These are phyloP conservation scores for Eupithecia subfuscata DNA, from an alignment of 2,888 invertebrate species.

Conservation along the genomic window DNA sequence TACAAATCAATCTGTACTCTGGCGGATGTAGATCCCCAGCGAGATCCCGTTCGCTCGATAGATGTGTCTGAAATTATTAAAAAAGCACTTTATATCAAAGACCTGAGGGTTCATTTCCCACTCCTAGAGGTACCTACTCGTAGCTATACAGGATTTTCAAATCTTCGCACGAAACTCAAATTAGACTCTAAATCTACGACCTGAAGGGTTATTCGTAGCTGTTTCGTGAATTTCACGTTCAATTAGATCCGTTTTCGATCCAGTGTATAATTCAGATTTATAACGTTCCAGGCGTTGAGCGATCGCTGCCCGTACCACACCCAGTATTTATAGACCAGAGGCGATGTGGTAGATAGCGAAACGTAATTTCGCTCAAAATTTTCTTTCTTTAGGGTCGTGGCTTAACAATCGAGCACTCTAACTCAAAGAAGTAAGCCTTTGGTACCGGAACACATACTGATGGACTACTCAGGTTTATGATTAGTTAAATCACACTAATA, in stretches of 20 bases:
- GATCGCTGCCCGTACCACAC: slow-evolving; percentile 2
- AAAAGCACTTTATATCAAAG: slow-evolving; percentile 6
- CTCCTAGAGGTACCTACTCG: background rate
- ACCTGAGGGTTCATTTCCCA: slow-evolving; percentile 1
- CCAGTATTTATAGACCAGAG: background rate
- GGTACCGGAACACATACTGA: no score
- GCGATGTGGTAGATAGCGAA: background rate
- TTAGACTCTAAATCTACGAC: slow-evolving; percentile 6
- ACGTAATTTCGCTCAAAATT: background rate
- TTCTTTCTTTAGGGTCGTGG: background rate
- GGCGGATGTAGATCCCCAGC: background rate
- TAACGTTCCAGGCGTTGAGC: slow-evolving; percentile 5
- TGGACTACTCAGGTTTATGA: no score
- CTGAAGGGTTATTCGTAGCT: slow-evolving; percentile 17
- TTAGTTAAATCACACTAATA: no score
- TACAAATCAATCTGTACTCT: background rate
- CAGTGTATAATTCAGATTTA: slow-evolving; percentile 15
- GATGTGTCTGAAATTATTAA: background rate
- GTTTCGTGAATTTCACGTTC: slow-evolving; percentile 11
- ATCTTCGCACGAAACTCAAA: background rate
- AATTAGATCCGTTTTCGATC: slow-evolving; percentile 17
- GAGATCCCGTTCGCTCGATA: slow-evolving; percentile 1
- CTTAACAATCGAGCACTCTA: background rate
- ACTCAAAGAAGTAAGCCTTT: no score
- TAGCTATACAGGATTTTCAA: background rate